Conservation (phyloP, 2,797 vertebrate genomes). For the Parauchenoglanis ngamensis region DNA sequence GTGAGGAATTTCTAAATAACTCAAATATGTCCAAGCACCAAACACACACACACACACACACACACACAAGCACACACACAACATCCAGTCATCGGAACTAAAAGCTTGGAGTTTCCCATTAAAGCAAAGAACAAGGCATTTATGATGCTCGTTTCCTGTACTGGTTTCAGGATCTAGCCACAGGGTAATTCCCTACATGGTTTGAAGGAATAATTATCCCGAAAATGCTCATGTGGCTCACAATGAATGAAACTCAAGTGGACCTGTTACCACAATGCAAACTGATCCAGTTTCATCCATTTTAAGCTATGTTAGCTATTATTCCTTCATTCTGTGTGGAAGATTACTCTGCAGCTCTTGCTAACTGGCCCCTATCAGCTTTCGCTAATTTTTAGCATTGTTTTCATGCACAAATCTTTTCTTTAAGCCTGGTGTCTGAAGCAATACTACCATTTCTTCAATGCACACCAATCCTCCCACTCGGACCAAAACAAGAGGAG, state of each 20-base stretch:
- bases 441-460: conserved; percentile 2
- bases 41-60: no score
- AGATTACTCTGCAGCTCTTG: background rate
- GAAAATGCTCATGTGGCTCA: conserved; percentile 15
- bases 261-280: conserved; percentile 9
- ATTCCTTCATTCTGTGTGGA: background rate
- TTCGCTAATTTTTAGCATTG: background rate
- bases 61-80: no score
- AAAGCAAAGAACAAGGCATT: conserved; percentile 25
- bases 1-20: conserved; percentile 1
- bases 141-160: conserved; percentile 36
- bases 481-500: conserved; percentile 27
- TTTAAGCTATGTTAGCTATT: background rate
- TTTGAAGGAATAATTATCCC: conserved; percentile 30
- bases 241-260: conserved; percentile 1
- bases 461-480: background rate
- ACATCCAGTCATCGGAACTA: background rate
- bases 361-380: background rate
- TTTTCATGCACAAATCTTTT: background rate
- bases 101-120: conserved; percentile 19
- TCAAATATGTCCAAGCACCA: background rate
- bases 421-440: background rate
- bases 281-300: conserved; percentile 2
- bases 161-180: background rate
- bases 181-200: conserved; percentile 24